Evolutionary conservation across 2,797 vertebrate species (phyloP).

Genomic region (Sphaeramia orbicularis): DNA sequence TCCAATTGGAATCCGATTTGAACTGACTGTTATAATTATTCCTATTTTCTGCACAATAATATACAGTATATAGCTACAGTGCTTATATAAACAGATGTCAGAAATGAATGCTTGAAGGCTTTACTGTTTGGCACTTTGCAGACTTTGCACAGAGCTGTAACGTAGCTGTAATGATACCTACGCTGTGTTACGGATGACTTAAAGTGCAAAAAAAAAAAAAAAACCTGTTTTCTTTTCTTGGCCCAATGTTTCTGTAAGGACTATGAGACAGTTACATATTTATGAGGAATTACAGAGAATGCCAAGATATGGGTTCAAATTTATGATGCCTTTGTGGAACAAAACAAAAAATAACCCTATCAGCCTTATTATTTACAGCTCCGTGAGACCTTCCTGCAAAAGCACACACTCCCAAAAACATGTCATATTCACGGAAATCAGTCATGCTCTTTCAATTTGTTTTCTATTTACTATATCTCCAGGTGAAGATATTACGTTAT

Average conservation of each 20-base stretch:
- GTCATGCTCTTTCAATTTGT: conserved; percentile 7
- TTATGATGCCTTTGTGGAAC: conserved; percentile 21
- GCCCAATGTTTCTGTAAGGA: conserved; percentile 5
- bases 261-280: conserved; percentile 20
- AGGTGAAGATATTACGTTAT: conserved; percentile 11
- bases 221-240: conserved; percentile 2
- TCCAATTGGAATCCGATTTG: conserved; percentile 18
- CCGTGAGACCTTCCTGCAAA: conserved; percentile 15
- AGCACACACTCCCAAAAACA: conserved; percentile 8
- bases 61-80: background rate
- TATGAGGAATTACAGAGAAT: conserved; percentile 32
- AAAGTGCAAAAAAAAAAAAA: background rate
- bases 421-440: conserved; percentile 6
- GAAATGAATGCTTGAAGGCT: background rate
- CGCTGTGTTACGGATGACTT: background rate
- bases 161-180: background rate
- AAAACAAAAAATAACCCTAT: conserved; percentile 34
- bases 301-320: conserved; percentile 36
- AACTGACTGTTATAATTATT: background rate
- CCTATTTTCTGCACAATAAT: background rate
- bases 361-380: conserved; percentile 41
- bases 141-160: background rate
- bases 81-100: background rate
- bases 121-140: background rate
- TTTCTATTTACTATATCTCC: conserved; percentile 8